These are phyloP conservation scores for Athene noctua DNA, from an alignment of 2,113 vertebrate species.

Conservation along the genomic window DNA sequence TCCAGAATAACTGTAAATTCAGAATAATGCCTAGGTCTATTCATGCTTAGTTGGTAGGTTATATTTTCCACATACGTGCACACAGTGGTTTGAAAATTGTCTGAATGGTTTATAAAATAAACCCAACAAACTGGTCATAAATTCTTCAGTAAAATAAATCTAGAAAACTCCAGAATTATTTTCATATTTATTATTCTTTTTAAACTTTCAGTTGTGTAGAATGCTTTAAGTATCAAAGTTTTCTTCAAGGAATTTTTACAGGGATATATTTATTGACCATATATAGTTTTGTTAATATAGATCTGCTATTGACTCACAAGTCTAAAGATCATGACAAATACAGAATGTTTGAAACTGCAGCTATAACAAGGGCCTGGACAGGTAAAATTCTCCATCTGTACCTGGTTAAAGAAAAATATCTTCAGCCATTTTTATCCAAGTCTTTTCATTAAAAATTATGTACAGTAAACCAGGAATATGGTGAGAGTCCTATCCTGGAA, in stretches of 20 bases:
- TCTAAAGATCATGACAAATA: background rate
- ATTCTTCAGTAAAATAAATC: background rate
- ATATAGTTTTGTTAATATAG: background rate
- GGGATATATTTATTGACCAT: background rate
- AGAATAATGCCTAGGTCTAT: background rate
- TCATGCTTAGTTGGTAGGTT: background rate
- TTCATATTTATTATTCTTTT: background rate
- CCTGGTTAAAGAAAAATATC: background rate
- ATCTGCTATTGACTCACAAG: background rate
- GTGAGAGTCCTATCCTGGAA: fast-evolving
- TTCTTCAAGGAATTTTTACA: background rate
- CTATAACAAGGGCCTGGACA: background rate
- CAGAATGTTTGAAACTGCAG: background rate
- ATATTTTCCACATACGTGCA: background rate
- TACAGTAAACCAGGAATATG: background rate
- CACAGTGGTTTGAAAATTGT: background rate
- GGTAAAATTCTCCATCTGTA: background rate
- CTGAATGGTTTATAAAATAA: background rate
- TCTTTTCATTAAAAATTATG: background rate
- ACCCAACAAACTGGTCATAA: fast-evolving
- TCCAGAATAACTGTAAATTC: background rate
- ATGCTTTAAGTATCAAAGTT: background rate
- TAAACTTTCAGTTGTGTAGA: background rate
- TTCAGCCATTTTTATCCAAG: background rate
- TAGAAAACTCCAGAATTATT: background rate